phyloP scores from a whole-genome alignment of 2,888 invertebrate species.

The Parnassius apollo region DNA sequence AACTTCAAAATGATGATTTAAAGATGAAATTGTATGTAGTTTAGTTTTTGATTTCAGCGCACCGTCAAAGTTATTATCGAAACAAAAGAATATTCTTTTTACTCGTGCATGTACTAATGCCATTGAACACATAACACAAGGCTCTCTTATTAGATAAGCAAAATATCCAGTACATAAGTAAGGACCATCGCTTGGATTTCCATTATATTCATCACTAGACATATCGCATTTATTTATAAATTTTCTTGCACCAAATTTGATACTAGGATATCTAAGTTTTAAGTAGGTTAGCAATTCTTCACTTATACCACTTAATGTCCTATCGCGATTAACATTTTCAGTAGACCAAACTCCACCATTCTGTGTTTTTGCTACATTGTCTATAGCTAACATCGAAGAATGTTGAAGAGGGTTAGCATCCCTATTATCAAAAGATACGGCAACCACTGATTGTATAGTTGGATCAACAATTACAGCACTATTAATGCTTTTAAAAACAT shows the following conservation, averaged over 20 bases:
- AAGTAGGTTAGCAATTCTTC: slow-evolving; percentile 55
- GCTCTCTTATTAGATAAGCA: slow-evolving; percentile 90
- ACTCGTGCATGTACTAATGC: slow-evolving; percentile 95
- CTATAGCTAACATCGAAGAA: slow-evolving; percentile 91
- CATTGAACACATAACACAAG: slow-evolving; percentile 98
- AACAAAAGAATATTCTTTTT: slow-evolving; percentile 89
- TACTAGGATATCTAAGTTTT: slow-evolving; percentile 48
- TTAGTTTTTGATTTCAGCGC: slow-evolving; percentile 86
- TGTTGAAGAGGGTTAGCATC: slow-evolving; percentile 88
- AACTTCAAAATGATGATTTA: slow-evolving; percentile 96
- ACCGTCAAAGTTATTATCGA: slow-evolving; percentile 80
- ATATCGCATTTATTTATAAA: slow-evolving; percentile 54
- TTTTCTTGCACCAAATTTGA: slow-evolving; percentile 72
- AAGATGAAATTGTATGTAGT: slow-evolving; percentile 87
- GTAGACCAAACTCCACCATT: slow-evolving; percentile 87
- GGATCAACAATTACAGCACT: slow-evolving; percentile 88
- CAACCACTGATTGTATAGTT: slow-evolving; percentile 81
- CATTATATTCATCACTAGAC: slow-evolving; percentile 29
- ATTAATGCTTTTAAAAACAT: slow-evolving; percentile 43
- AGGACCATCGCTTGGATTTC: slow-evolving; percentile 67
- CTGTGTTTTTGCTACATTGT: slow-evolving; percentile 91
- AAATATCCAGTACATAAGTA: slow-evolving; percentile 95
- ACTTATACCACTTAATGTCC: slow-evolving; percentile 60
- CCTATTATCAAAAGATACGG: slow-evolving; percentile 82
- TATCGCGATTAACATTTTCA: slow-evolving; percentile 26